phyloP scores from a whole-genome alignment of 2,797 vertebrate species.

The Bryconaethiops microstoma region DNA sequence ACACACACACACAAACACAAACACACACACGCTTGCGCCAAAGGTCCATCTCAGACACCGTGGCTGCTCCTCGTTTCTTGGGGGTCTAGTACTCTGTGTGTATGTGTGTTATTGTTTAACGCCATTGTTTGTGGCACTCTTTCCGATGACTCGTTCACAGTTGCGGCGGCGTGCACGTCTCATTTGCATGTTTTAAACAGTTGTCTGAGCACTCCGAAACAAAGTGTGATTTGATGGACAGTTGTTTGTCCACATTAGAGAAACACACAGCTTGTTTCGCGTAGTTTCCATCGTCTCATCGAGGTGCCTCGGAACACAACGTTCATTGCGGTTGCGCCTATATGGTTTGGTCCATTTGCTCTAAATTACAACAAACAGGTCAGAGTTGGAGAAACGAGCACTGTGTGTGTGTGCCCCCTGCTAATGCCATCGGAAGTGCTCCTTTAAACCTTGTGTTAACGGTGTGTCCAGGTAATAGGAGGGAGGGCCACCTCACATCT shows the following conservation, averaged over 20 bases:
- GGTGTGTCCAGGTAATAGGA: neutral
- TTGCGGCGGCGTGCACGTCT: constrained; percentile 7
- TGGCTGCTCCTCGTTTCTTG: constrained; percentile 25
- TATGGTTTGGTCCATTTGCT: neutral
- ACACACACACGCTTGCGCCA: constrained; percentile 16
- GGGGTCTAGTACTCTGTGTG: constrained; percentile 25
- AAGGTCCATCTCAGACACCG: constrained; percentile 25
- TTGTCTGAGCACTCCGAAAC: constrained; percentile 46
- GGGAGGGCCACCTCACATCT: neutral
- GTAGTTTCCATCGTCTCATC: constrained; percentile 32
- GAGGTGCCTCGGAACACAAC: constrained; percentile 6
- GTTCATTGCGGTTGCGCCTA: neutral
- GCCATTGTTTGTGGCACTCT: constrained; percentile 44
- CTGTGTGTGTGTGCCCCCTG: too few species aligned
- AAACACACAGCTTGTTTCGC: constrained; percentile 50
- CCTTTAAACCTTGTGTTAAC: constrained; percentile 1
- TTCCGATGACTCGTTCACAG: constrained; percentile 33
- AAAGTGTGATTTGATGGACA: constrained; percentile 57
- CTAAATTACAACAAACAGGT: neutral
- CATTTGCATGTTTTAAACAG: constrained; percentile 41
- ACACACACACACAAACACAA: constrained; percentile 30
- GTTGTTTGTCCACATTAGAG: constrained; percentile 55
- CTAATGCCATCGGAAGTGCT: neutral
- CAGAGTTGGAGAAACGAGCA: neutral
- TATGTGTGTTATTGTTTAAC: constrained; percentile 4